phyloP scores from a whole-genome alignment of 2,888 invertebrate species.

The Drosophila stalkeri region DNA sequence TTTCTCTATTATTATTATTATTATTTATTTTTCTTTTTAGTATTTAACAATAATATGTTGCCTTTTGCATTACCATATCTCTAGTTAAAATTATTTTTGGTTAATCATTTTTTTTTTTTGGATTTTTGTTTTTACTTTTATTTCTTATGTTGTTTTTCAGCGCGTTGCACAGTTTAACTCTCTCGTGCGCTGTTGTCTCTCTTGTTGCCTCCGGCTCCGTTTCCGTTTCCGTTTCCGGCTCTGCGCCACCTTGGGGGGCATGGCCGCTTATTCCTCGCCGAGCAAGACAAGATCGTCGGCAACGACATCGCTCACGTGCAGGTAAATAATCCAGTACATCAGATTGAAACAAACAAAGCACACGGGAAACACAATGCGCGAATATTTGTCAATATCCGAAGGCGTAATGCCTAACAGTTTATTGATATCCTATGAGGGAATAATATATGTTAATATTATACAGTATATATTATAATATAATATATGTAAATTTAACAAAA shows the following conservation, averaged over 20 bases:
- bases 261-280: constrained; percentile 87
- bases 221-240: background rate
- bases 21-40: constrained; percentile 43
- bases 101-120: constrained; percentile 41
- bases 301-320: constrained; percentile 97
- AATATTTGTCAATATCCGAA: constrained; percentile 99
- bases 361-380: constrained; percentile 98
- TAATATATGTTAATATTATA: background rate
- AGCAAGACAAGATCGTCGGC: constrained; percentile 96
- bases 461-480: background rate
- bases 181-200: constrained; percentile 72
- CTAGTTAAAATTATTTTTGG: constrained; percentile 78
- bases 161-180: constrained; percentile 82
- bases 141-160: constrained; percentile 69
- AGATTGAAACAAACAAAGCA: constrained; percentile 99
- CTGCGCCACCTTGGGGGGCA: constrained; percentile 18
- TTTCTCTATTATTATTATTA: constrained; percentile 48
- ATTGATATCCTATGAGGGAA: constrained; percentile 90
- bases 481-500: no score
- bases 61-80: constrained; percentile 64
- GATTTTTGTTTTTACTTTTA: constrained; percentile 21
- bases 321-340: constrained; percentile 99
- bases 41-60: constrained; percentile 76
- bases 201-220: constrained; percentile 4
- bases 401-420: constrained; percentile 96